Conservation (phyloP, 2,113 vertebrate species). For the Coturnix japonica region DNA sequence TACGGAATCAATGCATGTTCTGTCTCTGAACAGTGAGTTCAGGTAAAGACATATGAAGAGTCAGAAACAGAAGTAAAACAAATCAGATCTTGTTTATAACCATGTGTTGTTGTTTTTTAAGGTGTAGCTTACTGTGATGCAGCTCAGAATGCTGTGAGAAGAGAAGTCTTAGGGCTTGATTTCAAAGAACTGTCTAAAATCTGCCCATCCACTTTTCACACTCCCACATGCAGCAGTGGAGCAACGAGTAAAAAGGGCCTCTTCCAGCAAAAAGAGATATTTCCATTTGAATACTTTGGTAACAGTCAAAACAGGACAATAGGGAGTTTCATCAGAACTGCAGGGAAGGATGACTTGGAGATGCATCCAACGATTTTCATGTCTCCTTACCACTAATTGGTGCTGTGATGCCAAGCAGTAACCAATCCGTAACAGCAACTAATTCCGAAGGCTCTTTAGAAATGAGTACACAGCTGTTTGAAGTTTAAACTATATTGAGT, state of each 20-base stretch:
- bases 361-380: background rate
- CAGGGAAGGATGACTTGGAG: background rate
- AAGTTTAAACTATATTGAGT: slow-evolving; percentile 59
- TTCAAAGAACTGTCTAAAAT: background rate
- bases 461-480: slow-evolving; percentile 17
- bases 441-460: background rate
- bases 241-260: background rate
- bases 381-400: background rate
- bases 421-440: background rate
- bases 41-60: background rate
- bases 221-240: background rate
- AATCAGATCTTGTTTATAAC: background rate
- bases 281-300: background rate
- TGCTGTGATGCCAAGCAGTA: slow-evolving; percentile 2
- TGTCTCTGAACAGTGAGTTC: background rate
- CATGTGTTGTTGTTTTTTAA: background rate
- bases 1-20: background rate
- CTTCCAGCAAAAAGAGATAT: background rate
- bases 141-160: background rate
- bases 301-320: background rate
- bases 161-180: background rate
- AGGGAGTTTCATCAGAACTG: background rate
- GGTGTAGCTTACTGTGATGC: background rate
- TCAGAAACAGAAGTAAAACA: background rate
- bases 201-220: background rate